Evolutionary conservation across 2,888 invertebrate genomes (phyloP), one percentile per base, ranked within the genome.

Genomic region (Drosophila prolongata): DNA sequence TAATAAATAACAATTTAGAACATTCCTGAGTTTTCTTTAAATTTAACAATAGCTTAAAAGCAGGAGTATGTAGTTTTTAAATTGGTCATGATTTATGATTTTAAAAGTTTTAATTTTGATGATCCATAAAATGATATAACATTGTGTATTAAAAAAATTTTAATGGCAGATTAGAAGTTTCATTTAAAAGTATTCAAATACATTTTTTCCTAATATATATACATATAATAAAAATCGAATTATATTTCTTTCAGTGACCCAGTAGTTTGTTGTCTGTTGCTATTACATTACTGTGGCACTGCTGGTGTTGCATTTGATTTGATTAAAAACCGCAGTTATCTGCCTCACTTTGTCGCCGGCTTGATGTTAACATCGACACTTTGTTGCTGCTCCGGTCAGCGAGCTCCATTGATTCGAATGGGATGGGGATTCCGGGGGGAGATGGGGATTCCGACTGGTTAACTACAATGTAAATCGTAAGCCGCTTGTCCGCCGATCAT

Each of bases 261-360:
- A 34, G 54, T 42, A 72, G 68, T 43, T 24, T 40, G 54, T 40
- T 43, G 54, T 24, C 44, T 58, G 49, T 55, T 55, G 58, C 54
- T 68, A 72, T 72, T 72, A 65, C 71, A 55, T 72, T 73, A 65
- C 66, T 42, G 56, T 27, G 55, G 54, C 52, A 46, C 59, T 49
- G 43, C 43, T 69, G 75, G 65, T 73, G 67, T 76, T 82, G 89
- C 78, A 78, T 73, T 88, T 86, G 89, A 84, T 80, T 88, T 84
- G 89, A 84, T 84, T 88, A 88, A 87, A 84, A 88, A 88, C 83
- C 83, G 84, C 83, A 83, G 88, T 71, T 83, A 88, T 82, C 87
- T 88, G 89, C 83, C 77, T 78, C 83, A 86, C 76, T 80, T 88
- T 82, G 83, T 88, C 79, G 79, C 76, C 77, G 69, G 58, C 68